Base-by-base conservation (phyloP, 2,797 vertebrate species). In the Brotula barbata region DNA sequence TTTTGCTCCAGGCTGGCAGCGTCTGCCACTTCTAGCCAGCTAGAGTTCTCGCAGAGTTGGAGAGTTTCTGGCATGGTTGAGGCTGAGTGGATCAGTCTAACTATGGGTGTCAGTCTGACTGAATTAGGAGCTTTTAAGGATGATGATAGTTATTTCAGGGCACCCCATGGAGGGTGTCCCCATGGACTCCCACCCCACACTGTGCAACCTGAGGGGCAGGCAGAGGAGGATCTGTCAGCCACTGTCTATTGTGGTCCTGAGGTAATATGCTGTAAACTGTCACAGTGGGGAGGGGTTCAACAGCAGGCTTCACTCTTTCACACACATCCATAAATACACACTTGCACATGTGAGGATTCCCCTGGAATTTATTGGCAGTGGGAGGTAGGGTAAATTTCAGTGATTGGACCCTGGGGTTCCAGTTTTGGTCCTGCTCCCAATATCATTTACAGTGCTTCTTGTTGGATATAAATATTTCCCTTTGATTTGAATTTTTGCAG, bases 111-210 rank as follows among this genome's bases (percentile, higher is more conserved):
- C 73, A 70, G 59, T 57, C 62, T 57, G 73, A 60, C 73, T 81
- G 75, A 80, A 76, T 84, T 80, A 81, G 76, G 66, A 78, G 70
- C 78, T 68, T 75, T 80, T 77, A 68, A 73, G 59, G 72, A 23
- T 78, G 68, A 87, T 87, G 78, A 84, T 76, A 49, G 89, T 88
- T 54, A 83, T 89, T 87, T 86, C 36, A 61, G 67, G 58, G 74
- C 71, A 23, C 78, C 83, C 80, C 16, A 60, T 33, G 11, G 72
- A 77, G 70, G 68, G 60, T 71, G 69, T 55, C 62, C 62, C 59
- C n/a, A n/a, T n/a, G n/a, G n/a, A n/a, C n/a, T n/a, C n/a, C 53
- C 64, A 67, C 14, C 59, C 41, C 40, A 28, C 8, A 4, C 25
- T 28, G 25, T 28, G 25, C 25, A 71, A 70, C 71, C 78, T 70